A percentile compares a stretch with the other conserved stretches of the same genome.
Evolutionary conservation across 2,797 vertebrate species (phyloP).

Genomic region (Knipowitschia caucasica): DNA sequence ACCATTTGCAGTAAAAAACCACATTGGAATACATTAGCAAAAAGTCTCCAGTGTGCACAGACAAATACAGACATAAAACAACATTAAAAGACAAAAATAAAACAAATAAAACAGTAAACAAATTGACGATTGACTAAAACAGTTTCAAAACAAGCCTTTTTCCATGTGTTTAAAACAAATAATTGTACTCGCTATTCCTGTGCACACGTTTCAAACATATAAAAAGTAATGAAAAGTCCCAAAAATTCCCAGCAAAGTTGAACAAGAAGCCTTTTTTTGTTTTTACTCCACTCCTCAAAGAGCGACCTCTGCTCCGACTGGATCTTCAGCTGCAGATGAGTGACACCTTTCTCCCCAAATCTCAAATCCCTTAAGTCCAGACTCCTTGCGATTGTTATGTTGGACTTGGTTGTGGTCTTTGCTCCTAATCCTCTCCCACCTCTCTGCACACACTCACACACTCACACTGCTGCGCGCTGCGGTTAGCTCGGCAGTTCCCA

Average conservation of each 20-base stretch:
- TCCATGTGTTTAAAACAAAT: no score
- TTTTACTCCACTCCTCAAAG: constrained; percentile 6
- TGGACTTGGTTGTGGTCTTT: constrained; percentile 36
- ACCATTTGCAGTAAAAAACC: no score
- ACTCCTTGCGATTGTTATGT: constrained; percentile 8
- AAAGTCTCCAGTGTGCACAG: no score
- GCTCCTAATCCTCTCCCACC: constrained; percentile 44
- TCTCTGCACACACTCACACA: constrained; percentile 44
- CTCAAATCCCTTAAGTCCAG: constrained; percentile 37
- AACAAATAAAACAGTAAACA: no score
- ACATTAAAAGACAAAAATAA: no score
- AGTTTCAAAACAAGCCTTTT: no score
- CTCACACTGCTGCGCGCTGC: constrained; percentile 64
- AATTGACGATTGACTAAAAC: no score
- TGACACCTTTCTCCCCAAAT: constrained; percentile 21
- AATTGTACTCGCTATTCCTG: no score
- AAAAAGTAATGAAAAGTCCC: neutral
- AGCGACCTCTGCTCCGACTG: neutral
- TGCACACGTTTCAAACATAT: no score
- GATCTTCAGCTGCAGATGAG: constrained; percentile 15
- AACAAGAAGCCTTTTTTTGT: neutral
- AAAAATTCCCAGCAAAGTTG: constrained; percentile 4
- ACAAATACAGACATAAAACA: no score
- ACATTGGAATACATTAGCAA: no score
- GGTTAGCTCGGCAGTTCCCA: constrained; percentile 78